phyloP scores from a whole-genome alignment of 2,888 invertebrate species.

The Agriotes lineatus region DNA sequence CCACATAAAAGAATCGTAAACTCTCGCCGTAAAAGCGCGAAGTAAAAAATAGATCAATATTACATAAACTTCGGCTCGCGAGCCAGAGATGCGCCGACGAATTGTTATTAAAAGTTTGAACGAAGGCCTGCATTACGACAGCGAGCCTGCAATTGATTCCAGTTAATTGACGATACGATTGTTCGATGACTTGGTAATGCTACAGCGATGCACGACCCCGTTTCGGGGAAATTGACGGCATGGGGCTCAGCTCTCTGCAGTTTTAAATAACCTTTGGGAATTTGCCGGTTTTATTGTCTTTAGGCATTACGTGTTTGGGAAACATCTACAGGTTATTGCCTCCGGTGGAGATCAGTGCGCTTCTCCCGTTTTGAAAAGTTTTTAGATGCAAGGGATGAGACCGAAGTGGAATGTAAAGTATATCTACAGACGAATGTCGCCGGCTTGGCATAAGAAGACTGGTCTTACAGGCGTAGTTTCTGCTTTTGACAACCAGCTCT shows the following conservation, averaged over 20 bases:
- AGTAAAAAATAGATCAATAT: constrained; percentile 29
- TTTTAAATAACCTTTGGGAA: no score
- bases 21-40: constrained; percentile 13
- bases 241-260: neutral
- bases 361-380: no score
- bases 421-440: no score
- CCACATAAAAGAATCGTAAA: constrained; percentile 31
- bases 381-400: no score
- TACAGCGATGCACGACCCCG: constrained; percentile 5
- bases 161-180: constrained; percentile 29
- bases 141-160: constrained; percentile 28
- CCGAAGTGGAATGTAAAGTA: no score
- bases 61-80: constrained; percentile 26
- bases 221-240: constrained; percentile 11
- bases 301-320: no score
- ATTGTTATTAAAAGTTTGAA: constrained; percentile 33
- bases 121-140: constrained; percentile 3
- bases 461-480: no score
- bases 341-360: no score
- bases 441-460: no score
- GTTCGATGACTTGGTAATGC: constrained; percentile 20
- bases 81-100: constrained; percentile 16
- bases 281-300: no score
- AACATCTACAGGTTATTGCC: no score
- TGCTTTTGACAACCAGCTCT: no score